Evolutionary conservation across 1,140 invertebrate genomes (phyloP).

Genomic region (Cotesia chilonis): DNA sequence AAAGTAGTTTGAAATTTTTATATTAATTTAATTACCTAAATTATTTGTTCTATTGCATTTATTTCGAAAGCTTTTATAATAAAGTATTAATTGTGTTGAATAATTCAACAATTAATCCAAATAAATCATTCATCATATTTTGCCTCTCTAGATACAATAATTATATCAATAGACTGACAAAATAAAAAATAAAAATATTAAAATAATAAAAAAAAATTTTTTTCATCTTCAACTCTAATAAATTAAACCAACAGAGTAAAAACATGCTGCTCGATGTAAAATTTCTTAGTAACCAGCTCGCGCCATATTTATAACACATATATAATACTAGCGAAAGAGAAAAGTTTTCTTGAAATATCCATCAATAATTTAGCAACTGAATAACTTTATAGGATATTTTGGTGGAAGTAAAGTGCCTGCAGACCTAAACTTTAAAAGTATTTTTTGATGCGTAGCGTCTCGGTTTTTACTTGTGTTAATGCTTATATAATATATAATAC

Average conservation of each 20-base stretch:
- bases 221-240: not conserved
- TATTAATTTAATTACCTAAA: no score
- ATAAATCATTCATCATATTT: no score
- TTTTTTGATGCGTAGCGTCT: not conserved
- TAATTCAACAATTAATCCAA: no score
- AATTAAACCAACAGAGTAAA: constrained; percentile 12
- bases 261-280: constrained; percentile 25
- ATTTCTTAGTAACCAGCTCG: constrained; percentile 10
- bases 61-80: no score
- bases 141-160: no score
- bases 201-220: not conserved
- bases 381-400: constrained; percentile 15
- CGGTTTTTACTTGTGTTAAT: not conserved
- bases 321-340: constrained; percentile 2
- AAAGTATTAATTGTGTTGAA: no score
- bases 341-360: constrained; percentile 39
- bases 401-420: not conserved
- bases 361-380: constrained; percentile 35
- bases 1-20: no score
- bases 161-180: no score
- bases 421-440: not conserved
- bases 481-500: not conserved
- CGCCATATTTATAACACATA: constrained; percentile 1
- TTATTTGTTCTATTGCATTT: no score
- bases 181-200: no score